These are phyloP conservation scores for Plusia festucae DNA, from an alignment of 2,888 invertebrate genomes.

Conservation along the genomic window DNA sequence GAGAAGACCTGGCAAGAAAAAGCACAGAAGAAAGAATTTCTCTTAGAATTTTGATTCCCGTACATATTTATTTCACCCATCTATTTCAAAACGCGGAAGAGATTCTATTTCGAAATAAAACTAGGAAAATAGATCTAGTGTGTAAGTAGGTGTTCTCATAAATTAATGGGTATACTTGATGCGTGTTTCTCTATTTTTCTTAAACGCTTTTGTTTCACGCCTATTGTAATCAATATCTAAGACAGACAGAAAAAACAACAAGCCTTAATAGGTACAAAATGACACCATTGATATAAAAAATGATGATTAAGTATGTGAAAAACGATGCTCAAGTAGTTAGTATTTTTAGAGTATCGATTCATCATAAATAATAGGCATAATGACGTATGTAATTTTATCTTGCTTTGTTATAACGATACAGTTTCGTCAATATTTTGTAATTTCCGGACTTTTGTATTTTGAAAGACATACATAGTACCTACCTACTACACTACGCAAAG, in stretches of 20 bases:
- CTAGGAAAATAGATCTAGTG: slow-evolving; percentile 11
- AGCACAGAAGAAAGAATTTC: too few relatives aligned
- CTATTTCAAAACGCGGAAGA: neutral
- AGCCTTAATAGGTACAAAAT: neutral
- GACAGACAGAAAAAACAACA: neutral
- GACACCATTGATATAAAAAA: neutral
- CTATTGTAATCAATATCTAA: neutral
- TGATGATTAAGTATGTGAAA: neutral
- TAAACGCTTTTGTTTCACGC: neutral
- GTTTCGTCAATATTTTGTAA: too few relatives aligned
- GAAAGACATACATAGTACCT: too few relatives aligned
- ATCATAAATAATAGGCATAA: neutral
- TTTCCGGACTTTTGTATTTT: too few relatives aligned
- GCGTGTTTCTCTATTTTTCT: neutral
- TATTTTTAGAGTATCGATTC: neutral
- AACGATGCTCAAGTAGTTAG: neutral
- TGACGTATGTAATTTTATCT: too few relatives aligned
- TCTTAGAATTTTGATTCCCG: too few relatives aligned
- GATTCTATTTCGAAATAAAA: slow-evolving; percentile 22
- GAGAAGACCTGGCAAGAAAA: too few relatives aligned
- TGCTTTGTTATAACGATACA: too few relatives aligned
- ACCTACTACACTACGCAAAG: too few relatives aligned
- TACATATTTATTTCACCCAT: neutral
- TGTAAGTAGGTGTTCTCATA: neutral
- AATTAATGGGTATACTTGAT: neutral